Evolutionary conservation across 2,113 vertebrate species (phyloP), one percentile per base, ranked within the genome.

Genomic region (Struthidea cinerea): DNA sequence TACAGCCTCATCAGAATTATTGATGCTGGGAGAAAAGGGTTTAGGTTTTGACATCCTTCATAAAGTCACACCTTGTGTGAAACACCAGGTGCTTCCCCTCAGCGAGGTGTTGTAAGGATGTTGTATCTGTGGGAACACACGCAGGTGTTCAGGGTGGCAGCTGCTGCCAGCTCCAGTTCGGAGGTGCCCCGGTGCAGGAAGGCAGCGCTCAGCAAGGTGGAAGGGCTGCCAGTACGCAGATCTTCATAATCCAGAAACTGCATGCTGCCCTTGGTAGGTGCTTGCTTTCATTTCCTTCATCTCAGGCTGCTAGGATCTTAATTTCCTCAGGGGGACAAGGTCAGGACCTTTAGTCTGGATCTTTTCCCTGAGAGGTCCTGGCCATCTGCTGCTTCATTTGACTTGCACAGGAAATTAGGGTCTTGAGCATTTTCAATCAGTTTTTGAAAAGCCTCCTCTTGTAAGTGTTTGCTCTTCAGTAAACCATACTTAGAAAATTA

Each of bases 401-500:
- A 24, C 83, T 92, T 42, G 41, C 35, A 83, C 28, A 39, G 71
- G 63, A 84, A 92, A 78, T 73, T 14, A 42, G 79, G 90, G 52
- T 86, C 60, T 77, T 21, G 68, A 92, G 73, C 37, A 33, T 60
- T 92, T 92, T 77, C 88, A 87, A 27, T 82, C 57, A 73, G 53
- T 7, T 11, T 6, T 57, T 90, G 90, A 87, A 90, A 75, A 92
- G 22, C 41, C 41, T 78, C 46, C 87, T 83, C 57, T 78, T 69
- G 47, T 44, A 56, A 88, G 61, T 84, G 90, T 93, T 89, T 93
- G 83, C 88, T 93, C 80, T 96, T 81, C 83, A 90, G 61, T 49
- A 91, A 93, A 86, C 41, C 4, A 1, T 23, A 39, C 37, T 86
- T 79, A 82, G 0, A n/a, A 59, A 90, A 92, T 89, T 68, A 89